Base-by-base conservation (phyloP, 1,140 invertebrate genomes). In the Xylocopa sonorina region DNA sequence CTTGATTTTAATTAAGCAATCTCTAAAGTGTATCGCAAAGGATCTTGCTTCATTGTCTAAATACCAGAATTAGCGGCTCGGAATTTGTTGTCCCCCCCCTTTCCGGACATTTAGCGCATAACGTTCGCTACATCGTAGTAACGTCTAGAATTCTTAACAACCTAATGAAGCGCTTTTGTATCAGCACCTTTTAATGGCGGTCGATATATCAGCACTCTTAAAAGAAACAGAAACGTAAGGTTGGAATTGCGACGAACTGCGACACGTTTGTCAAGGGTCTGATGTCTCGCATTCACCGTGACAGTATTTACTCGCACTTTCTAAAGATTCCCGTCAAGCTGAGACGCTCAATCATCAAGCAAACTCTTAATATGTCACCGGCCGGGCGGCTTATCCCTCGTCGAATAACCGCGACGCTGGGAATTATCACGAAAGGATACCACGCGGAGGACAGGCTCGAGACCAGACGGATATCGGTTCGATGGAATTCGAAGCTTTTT, bases 401-500 rank as follows among this genome's bases (percentile, higher is more conserved):
- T 10, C 34, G 4, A 69, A 46, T 58, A 34, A 27, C 32, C 16
- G 24, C 57, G 29, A 34, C n/a, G 7, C 46, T 66, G 55, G 51
- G 51, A 29, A 18, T 53, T 71, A 50, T 75, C 51, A 51, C 58
- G n/a, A 74, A 83, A 71, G 62, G 69, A 71, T 69, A 50, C 55
- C n/a, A 29, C 16, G 27, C 46, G 55, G 62, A 51, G 67, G 67
- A 71, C 75, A 78, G n/a, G n/a, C 18, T 34, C 43, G 32, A 5
- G 9, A 29, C 7, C 38, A 78, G 75, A 71, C 71, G 46, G 38
- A 34, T 78, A 78, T 78, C 66, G n/a, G 27, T 41, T 84, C 55
- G 57, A n/a, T n/a, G n/a, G 38, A 43, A 84, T 78, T 76, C 66
- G 60, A 67, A 76, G 77, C 46, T 62, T 73, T 78, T 67, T 24